phyloP scores from a whole-genome alignment of 2,888 invertebrate species.

The Leptopilina drosophilae region DNA sequence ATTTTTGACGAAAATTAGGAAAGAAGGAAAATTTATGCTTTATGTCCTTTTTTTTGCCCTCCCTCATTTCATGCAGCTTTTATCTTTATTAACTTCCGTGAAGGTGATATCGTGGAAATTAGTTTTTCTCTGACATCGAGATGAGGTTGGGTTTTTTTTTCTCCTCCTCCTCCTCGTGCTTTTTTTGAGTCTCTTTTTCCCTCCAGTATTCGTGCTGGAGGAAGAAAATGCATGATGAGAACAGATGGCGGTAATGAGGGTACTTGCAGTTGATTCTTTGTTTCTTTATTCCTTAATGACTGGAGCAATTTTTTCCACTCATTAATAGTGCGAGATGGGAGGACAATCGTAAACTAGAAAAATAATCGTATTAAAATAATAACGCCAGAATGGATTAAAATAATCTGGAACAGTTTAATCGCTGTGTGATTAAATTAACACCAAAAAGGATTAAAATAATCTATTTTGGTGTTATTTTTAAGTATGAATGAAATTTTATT shows the following conservation, averaged over 20 bases:
- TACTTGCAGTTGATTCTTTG: constrained; percentile 2
- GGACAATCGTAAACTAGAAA: background rate
- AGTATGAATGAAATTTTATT: no score
- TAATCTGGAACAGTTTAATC: no score
- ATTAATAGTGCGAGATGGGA: background rate
- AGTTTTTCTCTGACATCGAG: constrained; percentile 14
- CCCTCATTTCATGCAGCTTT: constrained; percentile 20
- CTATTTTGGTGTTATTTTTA: no score
- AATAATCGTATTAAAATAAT: no score
- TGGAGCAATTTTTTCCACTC: constrained; percentile 3
- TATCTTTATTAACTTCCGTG: constrained; percentile 11
- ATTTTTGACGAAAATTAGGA: no score
- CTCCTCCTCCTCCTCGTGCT: no score
- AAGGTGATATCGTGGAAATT: constrained; percentile 14
- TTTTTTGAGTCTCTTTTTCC: background rate
- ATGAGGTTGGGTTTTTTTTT: constrained; percentile 18
- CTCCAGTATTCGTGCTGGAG: background rate
- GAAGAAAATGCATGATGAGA: constrained; percentile 17
- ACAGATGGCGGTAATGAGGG: constrained; percentile 3
- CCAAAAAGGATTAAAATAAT: no score
- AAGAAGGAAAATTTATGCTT: constrained; percentile 1
- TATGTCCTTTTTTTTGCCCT: background rate
- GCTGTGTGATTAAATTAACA: no score
- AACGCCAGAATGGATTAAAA: no score
- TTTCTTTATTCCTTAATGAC: background rate